phyloP scores from a whole-genome alignment of 2,113 vertebrate genomes.

The Pithys albifrons region DNA sequence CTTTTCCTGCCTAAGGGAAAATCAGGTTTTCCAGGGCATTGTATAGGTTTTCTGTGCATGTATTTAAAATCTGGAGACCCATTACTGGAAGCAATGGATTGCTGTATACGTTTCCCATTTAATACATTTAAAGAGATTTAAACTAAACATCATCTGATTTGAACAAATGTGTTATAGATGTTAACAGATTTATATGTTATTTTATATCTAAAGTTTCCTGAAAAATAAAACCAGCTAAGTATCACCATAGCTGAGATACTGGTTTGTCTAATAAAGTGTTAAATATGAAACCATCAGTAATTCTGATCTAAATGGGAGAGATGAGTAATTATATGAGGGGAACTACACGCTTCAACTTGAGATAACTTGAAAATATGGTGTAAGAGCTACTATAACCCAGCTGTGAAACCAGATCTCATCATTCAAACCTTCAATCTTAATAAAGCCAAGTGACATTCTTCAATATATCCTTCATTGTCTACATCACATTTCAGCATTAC shows the following conservation, averaged over 20 bases:
- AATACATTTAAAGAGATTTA: neutral
- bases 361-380: neutral
- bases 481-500: neutral
- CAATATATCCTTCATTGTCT: neutral
- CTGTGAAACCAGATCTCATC: neutral
- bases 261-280: neutral
- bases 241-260: neutral
- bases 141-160: accelerated
- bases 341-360: neutral
- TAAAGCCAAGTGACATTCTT: neutral
- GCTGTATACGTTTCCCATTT: neutral
- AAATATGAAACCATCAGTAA: neutral
- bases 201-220: neutral
- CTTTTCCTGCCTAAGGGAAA: neutral
- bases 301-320: neutral
- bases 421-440: neutral
- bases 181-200: neutral
- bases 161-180: accelerated
- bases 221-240: neutral
- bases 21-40: neutral
- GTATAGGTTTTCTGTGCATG: accelerated
- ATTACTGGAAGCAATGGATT: neutral
- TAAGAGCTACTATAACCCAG: neutral
- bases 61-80: neutral
- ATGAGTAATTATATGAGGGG: neutral